phyloP scores from a whole-genome alignment of 2,888 invertebrate genomes.

The Gasteruption jaculator region DNA sequence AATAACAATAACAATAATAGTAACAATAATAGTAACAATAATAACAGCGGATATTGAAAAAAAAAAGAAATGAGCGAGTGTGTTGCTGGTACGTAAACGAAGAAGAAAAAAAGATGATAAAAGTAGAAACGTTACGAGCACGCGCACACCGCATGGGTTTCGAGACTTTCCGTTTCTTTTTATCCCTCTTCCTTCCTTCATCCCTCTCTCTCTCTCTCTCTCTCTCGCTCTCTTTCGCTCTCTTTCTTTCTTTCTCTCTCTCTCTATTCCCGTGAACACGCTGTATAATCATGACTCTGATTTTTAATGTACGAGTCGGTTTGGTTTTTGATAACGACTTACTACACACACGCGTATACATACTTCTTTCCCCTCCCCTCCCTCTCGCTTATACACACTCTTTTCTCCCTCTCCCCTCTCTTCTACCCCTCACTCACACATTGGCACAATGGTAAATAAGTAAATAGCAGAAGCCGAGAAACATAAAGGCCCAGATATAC shows the following conservation, averaged over 20 bases:
- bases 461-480: too few species aligned
- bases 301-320: too few species aligned
- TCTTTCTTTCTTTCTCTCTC: conserved; percentile 4
- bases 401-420: neutral
- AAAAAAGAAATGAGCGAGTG: too few species aligned
- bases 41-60: too few species aligned
- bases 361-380: neutral
- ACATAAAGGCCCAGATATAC: too few species aligned
- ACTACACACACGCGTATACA: neutral
- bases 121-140: too few species aligned
- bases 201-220: conserved; percentile 13
- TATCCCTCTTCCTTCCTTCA: conserved; percentile 15
- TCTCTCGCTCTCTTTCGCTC: conserved; percentile 10
- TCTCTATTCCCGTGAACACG: conserved; percentile 3
- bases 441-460: too few species aligned
- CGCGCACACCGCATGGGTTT: conserved; percentile 12
- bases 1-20: too few species aligned
- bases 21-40: too few species aligned
- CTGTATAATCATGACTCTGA: conserved; percentile 10
- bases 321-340: neutral
- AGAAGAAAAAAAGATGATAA: too few species aligned
- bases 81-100: too few species aligned
- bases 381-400: conserved; percentile 12
- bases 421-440: conserved; percentile 10
- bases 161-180: conserved; percentile 17